Percentiles rank a stretch among this genome's conserved stretches.
Evolutionary conservation across 2,888 invertebrate species (phyloP).

Genomic region (Philonicus albiceps): DNA sequence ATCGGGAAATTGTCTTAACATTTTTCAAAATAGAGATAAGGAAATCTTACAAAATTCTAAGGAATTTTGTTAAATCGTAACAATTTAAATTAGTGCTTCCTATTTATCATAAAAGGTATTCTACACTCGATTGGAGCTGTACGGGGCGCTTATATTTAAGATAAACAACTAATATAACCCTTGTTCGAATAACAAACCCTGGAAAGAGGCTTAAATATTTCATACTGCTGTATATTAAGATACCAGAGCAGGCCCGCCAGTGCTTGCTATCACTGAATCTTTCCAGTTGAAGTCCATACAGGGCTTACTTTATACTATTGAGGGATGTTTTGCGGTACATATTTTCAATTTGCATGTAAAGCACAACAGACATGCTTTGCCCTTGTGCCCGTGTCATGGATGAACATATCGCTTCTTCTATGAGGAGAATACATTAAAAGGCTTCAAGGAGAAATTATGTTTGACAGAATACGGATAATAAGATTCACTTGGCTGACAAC

Average conservation of each 20-base stretch:
- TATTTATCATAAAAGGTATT: not conserved
- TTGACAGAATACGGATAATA: constrained; percentile 27
- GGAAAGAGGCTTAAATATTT: not conserved
- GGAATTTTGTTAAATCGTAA: not conserved
- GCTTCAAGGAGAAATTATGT: constrained; percentile 2
- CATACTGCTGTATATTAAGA: not conserved
- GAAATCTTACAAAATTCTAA: not conserved
- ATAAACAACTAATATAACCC: not conserved
- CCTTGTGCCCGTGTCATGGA: not conserved
- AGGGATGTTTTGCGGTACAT: not conserved
- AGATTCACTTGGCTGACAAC: constrained; percentile 21
- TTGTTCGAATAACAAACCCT: not conserved
- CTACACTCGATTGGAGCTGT: not conserved
- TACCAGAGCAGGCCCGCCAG: not conserved
- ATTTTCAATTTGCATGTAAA: constrained; percentile 29
- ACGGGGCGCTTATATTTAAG: not conserved
- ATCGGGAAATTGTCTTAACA: no score
- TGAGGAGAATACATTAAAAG: constrained; percentile 26
- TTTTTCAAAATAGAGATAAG: no score
- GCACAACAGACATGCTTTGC: not conserved
- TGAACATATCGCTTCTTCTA: constrained; percentile 7
- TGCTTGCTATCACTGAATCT: not conserved
- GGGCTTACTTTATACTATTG: not conserved
- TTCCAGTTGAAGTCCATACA: not conserved
- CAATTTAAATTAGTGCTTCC: not conserved